A percentile compares a stretch with the other conserved stretches of the same genome.
phyloP scores from a whole-genome alignment of 2,888 invertebrate species.

The Philaethria dido region DNA sequence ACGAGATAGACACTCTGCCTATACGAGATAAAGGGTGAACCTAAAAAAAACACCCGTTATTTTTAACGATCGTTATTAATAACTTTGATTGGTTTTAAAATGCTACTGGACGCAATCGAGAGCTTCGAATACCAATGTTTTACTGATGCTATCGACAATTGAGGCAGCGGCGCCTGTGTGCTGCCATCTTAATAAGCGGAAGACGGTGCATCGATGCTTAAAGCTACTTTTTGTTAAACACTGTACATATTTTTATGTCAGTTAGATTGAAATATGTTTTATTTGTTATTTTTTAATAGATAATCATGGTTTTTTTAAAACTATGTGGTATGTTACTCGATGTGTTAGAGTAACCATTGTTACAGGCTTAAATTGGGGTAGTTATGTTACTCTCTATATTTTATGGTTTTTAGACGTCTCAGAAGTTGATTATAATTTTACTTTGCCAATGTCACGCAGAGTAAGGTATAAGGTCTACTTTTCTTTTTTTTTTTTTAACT shows the following conservation, averaged over 20 bases:
- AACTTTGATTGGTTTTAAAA: constrained; percentile 45
- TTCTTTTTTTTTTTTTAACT: no score
- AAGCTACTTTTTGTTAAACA: constrained; percentile 13
- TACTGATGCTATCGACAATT: constrained; percentile 61
- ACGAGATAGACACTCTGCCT: no score
- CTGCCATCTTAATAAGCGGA: constrained; percentile 32
- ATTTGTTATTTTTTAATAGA: not conserved
- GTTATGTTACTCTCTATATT: no score
- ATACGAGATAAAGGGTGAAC: no score
- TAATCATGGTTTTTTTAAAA: not conserved
- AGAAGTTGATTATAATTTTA: no score
- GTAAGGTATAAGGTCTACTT: no score
- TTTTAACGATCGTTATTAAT: constrained; percentile 40
- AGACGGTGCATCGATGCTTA: constrained; percentile 18
- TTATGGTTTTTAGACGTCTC: no score
- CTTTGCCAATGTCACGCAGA: no score
- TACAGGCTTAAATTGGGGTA: no score
- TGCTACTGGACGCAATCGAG: constrained; percentile 45
- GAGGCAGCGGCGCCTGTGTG: constrained; percentile 41
- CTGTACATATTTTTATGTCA: not conserved
- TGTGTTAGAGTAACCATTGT: no score
- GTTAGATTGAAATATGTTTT: constrained; percentile 1
- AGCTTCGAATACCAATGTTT: constrained; percentile 56
- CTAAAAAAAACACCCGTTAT: constrained; percentile 29
- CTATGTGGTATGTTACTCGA: no score